A percentile compares a stretch with the other conserved stretches of the same genome.
Evolutionary conservation across 1,140 invertebrate genomes (phyloP).

Genomic region (Trichonephila clavipes): DNA sequence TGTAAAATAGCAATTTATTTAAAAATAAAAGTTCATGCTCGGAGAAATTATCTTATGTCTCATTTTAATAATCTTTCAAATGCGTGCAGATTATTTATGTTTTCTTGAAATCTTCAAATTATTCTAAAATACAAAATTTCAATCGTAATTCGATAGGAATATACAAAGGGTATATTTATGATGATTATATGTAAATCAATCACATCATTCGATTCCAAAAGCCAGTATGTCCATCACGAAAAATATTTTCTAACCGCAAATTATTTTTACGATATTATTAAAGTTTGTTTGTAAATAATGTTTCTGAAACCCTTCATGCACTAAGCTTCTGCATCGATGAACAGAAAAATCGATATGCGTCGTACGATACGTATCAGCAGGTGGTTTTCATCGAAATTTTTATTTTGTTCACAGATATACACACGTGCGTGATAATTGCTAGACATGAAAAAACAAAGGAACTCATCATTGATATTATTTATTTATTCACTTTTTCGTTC

Average conservation of each 20-base stretch:
- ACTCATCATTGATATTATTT: not conserved
- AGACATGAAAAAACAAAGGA: not conserved
- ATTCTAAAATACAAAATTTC: not conserved
- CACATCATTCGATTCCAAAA: not conserved
- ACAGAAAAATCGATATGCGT: constrained; percentile 1
- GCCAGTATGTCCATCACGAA: not conserved
- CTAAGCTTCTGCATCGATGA: not conserved
- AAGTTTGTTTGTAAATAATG: constrained; percentile 10
- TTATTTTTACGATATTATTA: not conserved
- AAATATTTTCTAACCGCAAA: not conserved
- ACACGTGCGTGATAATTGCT: not conserved
- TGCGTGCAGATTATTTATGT: not conserved
- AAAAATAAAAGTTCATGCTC: too few relatives aligned
- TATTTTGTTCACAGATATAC: not conserved
- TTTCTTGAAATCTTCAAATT: not conserved
- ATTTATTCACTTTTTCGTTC: not conserved
- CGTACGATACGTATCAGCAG: constrained; percentile 22
- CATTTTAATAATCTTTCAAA: not conserved
- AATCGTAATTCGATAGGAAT: not conserved
- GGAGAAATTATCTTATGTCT: too few relatives aligned
- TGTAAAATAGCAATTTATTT: too few relatives aligned
- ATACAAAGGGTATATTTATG: not conserved
- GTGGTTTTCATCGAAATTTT: not conserved
- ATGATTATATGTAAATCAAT: not conserved
- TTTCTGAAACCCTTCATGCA: not conserved